Percentiles rank a stretch among this genome's conserved stretches.
phyloP scores from a whole-genome alignment of 2,888 invertebrate genomes.

The Conchocele bisecta region DNA sequence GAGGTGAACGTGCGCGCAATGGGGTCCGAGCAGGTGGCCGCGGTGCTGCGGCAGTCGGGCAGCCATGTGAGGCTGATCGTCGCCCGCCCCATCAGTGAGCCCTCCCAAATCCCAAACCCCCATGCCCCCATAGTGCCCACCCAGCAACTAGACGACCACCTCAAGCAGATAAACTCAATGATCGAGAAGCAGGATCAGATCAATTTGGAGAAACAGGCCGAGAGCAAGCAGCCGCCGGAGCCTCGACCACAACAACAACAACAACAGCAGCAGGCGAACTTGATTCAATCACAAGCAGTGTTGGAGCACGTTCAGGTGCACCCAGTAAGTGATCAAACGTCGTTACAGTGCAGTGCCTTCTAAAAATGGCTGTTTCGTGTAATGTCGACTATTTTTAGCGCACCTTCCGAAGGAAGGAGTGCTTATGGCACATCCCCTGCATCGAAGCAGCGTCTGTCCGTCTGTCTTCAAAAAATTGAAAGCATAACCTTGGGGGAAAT shows the following conservation, averaged over 20 bases:
- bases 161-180: slow-evolving; percentile 85
- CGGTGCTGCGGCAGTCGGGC: slow-evolving; percentile 96
- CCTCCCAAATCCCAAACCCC: slow-evolving; percentile 66
- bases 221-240: slow-evolving; percentile 77
- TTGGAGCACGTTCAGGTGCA: slow-evolving; percentile 72
- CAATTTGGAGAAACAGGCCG: slow-evolving; percentile 44
- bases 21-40: slow-evolving; percentile 96
- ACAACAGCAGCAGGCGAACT: slow-evolving; percentile 84
- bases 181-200: slow-evolving; percentile 53
- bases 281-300: slow-evolving; percentile 42
- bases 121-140: slow-evolving; percentile 96
- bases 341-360: no score
- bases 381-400: no score
- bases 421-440: no score
- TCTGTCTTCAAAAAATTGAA: no score
- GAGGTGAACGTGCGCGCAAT: slow-evolving; percentile 97
- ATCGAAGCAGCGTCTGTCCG: no score
- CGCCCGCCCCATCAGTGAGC: slow-evolving; percentile 86
- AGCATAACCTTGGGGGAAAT: no score
- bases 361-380: no score
- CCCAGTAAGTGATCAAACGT: slow-evolving; percentile 65
- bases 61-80: slow-evolving; percentile 97
- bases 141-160: slow-evolving; percentile 91
- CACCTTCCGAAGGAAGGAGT: no score
- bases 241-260: slow-evolving; percentile 82